These are phyloP conservation scores for Clepsis dumicolana DNA, from an alignment of 2,888 invertebrate species.

Conservation along the genomic window DNA sequence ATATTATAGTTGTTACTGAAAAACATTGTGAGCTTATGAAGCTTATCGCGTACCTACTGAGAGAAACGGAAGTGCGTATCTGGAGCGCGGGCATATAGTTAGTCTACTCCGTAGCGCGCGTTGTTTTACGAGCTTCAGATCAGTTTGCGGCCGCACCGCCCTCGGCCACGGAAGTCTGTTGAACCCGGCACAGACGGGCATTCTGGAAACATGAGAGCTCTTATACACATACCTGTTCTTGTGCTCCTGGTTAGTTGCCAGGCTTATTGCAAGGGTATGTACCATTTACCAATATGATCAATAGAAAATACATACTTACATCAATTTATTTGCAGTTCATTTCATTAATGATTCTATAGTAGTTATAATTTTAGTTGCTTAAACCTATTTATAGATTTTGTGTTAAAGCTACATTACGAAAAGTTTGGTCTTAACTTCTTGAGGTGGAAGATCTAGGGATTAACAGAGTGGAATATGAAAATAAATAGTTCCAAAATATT, in stretches of 20 bases:
- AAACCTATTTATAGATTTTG: not conserved
- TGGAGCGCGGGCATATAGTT: constrained; percentile 57
- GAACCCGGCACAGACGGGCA: constrained; percentile 53
- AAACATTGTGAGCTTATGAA: constrained; percentile 64
- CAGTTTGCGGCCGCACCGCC: constrained; percentile 55
- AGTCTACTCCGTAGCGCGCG: constrained; percentile 51
- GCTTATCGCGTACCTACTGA: constrained; percentile 64
- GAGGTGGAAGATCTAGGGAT: not conserved
- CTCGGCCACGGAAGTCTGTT: constrained; percentile 56
- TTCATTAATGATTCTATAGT: not conserved
- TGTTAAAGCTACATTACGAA: not conserved
- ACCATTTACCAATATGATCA: not conserved
- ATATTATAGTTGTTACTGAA: constrained; percentile 23
- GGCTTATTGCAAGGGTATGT: constrained; percentile 57
- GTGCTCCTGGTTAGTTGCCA: constrained; percentile 50
- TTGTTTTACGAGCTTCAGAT: constrained; percentile 59
- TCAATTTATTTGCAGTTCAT: not conserved
- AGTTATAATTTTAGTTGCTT: not conserved
- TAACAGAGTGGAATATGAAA: not conserved
- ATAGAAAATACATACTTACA: not conserved
- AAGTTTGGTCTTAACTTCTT: not conserved
- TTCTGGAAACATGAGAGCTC: constrained; percentile 57
- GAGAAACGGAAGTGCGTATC: constrained; percentile 66
- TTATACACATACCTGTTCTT: constrained; percentile 52
- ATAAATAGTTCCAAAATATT: too few relatives aligned